Evolutionary conservation across 2,797 vertebrate genomes (phyloP), one percentile per base, ranked within the genome.

Genomic region (Luscinia luscinia): DNA sequence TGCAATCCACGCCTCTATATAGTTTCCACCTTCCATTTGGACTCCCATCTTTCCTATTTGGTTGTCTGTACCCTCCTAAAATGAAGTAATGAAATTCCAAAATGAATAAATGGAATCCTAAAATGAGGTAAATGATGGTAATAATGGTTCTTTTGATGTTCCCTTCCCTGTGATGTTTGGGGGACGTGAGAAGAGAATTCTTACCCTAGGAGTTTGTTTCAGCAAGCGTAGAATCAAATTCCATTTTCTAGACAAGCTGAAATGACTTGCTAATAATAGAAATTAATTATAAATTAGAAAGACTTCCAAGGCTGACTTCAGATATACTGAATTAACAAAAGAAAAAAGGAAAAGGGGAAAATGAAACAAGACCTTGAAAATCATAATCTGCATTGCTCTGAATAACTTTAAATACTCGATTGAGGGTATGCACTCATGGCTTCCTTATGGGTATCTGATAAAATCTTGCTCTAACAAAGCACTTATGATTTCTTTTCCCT

Each of bases 241-340:
- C 79, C 57, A 30, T 57, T 87, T 94, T 89, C 27, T 48, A 91
- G 75, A 77, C 17, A 75, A 77, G 46, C 17, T 83, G 72, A 92
- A 94, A 92, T 93, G 11, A 83, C 82, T 93, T 91, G 15, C 75
- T 96, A 96, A 92, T 83, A 96, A 89, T 92, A 95, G 93, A 93
- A 95, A 96, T 91, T 89, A 96, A 93, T 96, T 94, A 95, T 72
- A 85, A 96, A 94, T 85, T 87, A 87, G 49, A 87, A 96, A 89
- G 68, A 67, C 32, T 96, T 64, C 45, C 72, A 91, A 82, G 34
- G 61, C 78, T 87, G 45, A 57, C 89, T 90, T 93, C 61, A 93
- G 72, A 91, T 41, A 49, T 87, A 55, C 64, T 67, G 64, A 81
- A 80, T 74, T 75, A 90, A 84, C 55, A 92, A 76, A 84, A 89